Evolutionary conservation across 2,113 vertebrate species (phyloP).

Genomic region (Plecturocebus donacophilus): DNA sequence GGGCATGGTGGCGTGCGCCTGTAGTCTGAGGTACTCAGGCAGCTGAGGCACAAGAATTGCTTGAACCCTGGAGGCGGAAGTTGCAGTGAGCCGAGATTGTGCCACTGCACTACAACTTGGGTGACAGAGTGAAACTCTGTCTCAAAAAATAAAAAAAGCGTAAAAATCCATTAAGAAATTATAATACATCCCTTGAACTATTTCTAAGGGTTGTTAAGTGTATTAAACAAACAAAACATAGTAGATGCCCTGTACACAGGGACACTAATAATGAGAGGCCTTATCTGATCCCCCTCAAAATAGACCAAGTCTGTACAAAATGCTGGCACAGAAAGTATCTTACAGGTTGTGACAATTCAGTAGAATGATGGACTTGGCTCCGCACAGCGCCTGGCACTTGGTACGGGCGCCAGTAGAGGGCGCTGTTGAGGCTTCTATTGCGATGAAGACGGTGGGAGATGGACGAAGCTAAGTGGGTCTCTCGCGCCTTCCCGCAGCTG

Average conservation of each 20-base stretch:
- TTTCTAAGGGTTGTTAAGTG: not conserved
- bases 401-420: conserved; percentile 23
- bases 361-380: not conserved
- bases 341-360: not conserved
- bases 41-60: too few species aligned
- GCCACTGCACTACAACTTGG: not conserved
- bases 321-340: not conserved
- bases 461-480: not conserved
- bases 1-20: too few species aligned
- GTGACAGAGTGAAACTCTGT: not conserved
- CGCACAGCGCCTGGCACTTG: not conserved
- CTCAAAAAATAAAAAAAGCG: not conserved
- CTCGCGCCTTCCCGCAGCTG: conserved; percentile 83
- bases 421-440: not conserved
- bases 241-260: not conserved
- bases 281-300: not conserved
- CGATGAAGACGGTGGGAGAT: accelerated
- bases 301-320: not conserved
- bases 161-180: not conserved
- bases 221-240: not conserved
- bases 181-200: not conserved
- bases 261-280: not conserved
- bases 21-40: too few species aligned
- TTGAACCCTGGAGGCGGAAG: not conserved
- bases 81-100: not conserved